Conservation (phyloP, 2,888 invertebrate genomes). For the Gerris lacustris region DNA sequence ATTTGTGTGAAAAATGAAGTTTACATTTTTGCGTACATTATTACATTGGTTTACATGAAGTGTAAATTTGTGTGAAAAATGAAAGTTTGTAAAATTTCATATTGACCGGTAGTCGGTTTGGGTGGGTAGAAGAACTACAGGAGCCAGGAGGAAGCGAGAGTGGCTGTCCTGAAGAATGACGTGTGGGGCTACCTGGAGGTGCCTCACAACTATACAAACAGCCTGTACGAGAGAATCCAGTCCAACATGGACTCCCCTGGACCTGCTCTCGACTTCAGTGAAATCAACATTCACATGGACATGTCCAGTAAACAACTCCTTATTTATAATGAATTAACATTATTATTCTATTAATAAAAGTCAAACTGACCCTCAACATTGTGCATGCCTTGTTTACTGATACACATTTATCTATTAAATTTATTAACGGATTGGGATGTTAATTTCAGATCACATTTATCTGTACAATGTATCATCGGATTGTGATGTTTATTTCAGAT, state of each 20-base stretch:
- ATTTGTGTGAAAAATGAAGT: no score
- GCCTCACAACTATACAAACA: conserved; percentile 59
- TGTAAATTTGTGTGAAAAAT: no score
- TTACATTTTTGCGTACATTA: no score
- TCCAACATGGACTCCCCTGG: conserved; percentile 46
- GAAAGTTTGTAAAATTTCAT: neutral
- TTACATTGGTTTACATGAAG: no score
- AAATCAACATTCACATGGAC: conserved; percentile 62
- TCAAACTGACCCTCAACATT: no score
- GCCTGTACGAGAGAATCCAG: conserved; percentile 50
- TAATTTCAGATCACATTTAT: no score
- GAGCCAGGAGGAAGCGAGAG: conserved; percentile 40
- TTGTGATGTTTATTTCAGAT: conserved; percentile 44
- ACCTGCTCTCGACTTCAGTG: conserved; percentile 49
- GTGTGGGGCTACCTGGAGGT: conserved; percentile 68
- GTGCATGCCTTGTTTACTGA: no score
- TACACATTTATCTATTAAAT: no score
- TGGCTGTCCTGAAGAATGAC: conserved; percentile 54
- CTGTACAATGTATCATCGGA: no score
- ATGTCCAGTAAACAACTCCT: conserved; percentile 58
- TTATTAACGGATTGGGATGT: no score
- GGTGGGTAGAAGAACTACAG: conserved; percentile 17
- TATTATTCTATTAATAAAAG: neutral
- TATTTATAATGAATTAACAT: conserved; percentile 10
- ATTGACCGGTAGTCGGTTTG: conserved; percentile 19